Evolutionary conservation across 1,140 invertebrate species (phyloP), one percentile per base, ranked within the genome.

Genomic region (Nasonia vitripennis): DNA sequence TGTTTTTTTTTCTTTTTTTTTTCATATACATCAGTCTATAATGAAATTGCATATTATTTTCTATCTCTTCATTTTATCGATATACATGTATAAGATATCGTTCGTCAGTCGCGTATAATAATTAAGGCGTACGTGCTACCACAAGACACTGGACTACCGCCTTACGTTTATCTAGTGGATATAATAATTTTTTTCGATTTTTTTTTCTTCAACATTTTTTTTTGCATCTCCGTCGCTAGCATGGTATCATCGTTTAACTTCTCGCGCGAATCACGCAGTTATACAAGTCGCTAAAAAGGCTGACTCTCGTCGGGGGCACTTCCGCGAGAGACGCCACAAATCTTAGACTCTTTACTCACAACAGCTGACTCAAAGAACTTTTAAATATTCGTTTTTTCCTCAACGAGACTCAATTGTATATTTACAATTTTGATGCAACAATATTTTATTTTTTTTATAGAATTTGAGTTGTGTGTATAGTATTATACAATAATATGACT

Each of bases 1-100:
- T 51, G 14, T 51, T 20, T 20, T 62, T 62, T 5, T 55, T 17
- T 55, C 17, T 55, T 55, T 87, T 87, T 37, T 87, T 88, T 88
- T 88, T 89, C 68, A 62, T 84, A 27, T 84, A 71, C 41, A 90
- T 91, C 90, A 91, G 90, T 91, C 91, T 90, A 91, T 91, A 87
- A 91, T 89, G 87, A 90, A 90, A 90, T 89, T 91, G 89, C 87
- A 87, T 89, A 27, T 27, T 85, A 48, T 77, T 70, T 67, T 51
- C 51, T 81, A 78, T 5, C 12, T 45, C 68, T 79, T 83, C 27
- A 1, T 71, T 83, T 83, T 73, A 23, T 68, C 37, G 78, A 51
- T 73, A 79, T 55, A 67, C 55, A 74, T 41, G 77, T 45, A 75
- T 75, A 75, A 78, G 75, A 74, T 74, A 74, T 74, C 27, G 45